A percentile compares a stretch with the other conserved stretches of the same genome.
phyloP scores from a whole-genome alignment of 2,797 vertebrate species.

The Tapera naevia region DNA sequence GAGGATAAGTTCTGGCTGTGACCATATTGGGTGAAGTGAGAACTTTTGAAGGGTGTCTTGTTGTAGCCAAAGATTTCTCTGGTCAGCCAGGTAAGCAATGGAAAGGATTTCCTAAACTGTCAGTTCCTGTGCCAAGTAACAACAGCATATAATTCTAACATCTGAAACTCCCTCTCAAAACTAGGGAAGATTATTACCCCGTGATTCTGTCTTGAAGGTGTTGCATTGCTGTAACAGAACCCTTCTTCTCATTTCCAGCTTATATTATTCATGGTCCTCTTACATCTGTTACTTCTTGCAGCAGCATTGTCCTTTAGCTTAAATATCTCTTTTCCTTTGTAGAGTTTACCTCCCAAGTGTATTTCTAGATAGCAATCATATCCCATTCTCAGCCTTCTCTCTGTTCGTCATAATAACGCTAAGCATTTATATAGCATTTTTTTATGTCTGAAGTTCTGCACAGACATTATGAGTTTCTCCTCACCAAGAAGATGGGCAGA shows the following conservation, averaged over 20 bases:
- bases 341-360: background rate
- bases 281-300: background rate
- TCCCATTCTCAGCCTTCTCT: background rate
- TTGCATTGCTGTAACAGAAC: background rate
- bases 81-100: background rate
- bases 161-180: background rate
- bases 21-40: background rate
- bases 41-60: background rate
- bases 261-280: background rate
- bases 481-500: conserved; percentile 31
- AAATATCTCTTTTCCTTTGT: conserved; percentile 8
- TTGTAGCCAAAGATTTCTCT: background rate
- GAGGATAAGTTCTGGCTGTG: background rate
- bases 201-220: background rate
- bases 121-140: background rate
- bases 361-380: conserved; percentile 36
- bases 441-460: conserved; percentile 18
- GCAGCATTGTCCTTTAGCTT: background rate
- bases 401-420: background rate
- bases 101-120: background rate
- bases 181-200: background rate
- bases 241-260: background rate
- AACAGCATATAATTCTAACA: background rate
- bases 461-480: conserved; percentile 32
- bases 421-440: conserved; percentile 13